Percentiles rank a stretch among this genome's conserved stretches.
Evolutionary conservation across 2,113 vertebrate genomes (phyloP).

Genomic region (Leucosticte australis): DNA sequence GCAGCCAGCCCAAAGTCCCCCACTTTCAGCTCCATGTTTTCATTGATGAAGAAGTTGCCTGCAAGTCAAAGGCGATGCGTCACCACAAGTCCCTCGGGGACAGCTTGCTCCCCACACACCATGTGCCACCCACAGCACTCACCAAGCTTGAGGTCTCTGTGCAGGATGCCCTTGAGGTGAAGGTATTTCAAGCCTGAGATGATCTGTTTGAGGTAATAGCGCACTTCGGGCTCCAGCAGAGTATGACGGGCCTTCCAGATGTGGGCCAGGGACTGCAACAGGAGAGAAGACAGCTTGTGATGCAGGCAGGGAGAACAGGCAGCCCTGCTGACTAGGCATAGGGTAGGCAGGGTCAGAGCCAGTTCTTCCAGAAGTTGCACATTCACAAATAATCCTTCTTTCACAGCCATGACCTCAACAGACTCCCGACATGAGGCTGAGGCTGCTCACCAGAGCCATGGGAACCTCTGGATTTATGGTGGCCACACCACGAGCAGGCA

Average conservation of each 20-base stretch:
- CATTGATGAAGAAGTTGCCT: slow-evolving; percentile 99
- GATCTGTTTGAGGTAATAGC: slow-evolving; percentile 96
- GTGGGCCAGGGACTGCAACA: slow-evolving; percentile 90
- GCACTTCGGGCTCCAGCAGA: slow-evolving; percentile 92
- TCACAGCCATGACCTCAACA: slow-evolving; percentile 18
- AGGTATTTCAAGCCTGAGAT: slow-evolving; percentile 96
- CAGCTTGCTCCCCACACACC: neutral
- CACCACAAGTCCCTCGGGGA: neutral
- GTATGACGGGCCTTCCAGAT: slow-evolving; percentile 98
- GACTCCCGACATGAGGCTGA: neutral
- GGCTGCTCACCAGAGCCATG: neutral
- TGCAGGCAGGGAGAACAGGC: neutral
- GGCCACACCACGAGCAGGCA: neutral
- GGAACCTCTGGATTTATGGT: neutral
- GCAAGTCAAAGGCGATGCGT: neutral
- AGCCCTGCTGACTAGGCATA: neutral
- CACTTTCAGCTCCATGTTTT: slow-evolving; percentile 96
- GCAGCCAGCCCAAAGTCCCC: slow-evolving; percentile 96
- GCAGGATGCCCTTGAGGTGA: slow-evolving; percentile 91
- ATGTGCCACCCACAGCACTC: neutral
- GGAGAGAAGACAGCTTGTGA: neutral
- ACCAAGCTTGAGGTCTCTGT: slow-evolving; percentile 97
- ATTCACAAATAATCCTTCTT: neutral
- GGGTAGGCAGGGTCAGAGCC: slow-evolving; percentile 8
- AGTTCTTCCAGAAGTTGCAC: slow-evolving; percentile 46